These are phyloP conservation scores for Orientallactaga bullata DNA, from an alignment of 2,113 vertebrate species.

Conservation along the genomic window DNA sequence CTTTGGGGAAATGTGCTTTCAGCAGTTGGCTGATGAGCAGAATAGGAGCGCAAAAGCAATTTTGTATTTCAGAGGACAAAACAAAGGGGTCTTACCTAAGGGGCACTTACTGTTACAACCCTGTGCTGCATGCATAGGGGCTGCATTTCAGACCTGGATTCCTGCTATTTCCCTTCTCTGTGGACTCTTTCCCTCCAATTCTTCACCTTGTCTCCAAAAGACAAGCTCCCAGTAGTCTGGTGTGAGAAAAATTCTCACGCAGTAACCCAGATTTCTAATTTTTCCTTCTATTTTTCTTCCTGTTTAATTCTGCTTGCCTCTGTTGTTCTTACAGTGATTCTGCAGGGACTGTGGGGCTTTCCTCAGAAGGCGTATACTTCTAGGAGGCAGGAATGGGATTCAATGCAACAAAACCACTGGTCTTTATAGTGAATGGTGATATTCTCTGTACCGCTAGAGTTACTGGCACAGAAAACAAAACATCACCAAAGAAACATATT, in stretches of 20 bases:
- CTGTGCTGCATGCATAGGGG: accelerated
- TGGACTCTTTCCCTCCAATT: background rate
- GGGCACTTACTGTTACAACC: background rate
- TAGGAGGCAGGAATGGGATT: background rate
- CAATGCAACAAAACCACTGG: background rate
- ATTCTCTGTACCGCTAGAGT: background rate
- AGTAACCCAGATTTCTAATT: background rate
- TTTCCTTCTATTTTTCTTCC: background rate
- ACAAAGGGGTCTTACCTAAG: background rate
- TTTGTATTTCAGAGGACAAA: slow-evolving; percentile 30
- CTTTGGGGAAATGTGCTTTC: slow-evolving; percentile 7
- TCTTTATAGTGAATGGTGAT: background rate
- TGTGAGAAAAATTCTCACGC: background rate
- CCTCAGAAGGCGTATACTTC: background rate
- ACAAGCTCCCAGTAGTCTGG: background rate
- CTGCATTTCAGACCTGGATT: background rate
- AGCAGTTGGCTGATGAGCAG: slow-evolving; percentile 20
- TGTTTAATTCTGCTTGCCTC: background rate
- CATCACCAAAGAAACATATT: background rate
- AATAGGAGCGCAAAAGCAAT: slow-evolving; percentile 12
- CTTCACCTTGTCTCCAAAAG: background rate
- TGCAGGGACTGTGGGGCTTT: background rate
- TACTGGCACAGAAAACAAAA: background rate
- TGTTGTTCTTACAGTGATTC: background rate
- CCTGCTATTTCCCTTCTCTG: background rate